These are phyloP conservation scores for Tinea trinotella DNA, from an alignment of 2,888 invertebrate species.

Conservation along the genomic window DNA sequence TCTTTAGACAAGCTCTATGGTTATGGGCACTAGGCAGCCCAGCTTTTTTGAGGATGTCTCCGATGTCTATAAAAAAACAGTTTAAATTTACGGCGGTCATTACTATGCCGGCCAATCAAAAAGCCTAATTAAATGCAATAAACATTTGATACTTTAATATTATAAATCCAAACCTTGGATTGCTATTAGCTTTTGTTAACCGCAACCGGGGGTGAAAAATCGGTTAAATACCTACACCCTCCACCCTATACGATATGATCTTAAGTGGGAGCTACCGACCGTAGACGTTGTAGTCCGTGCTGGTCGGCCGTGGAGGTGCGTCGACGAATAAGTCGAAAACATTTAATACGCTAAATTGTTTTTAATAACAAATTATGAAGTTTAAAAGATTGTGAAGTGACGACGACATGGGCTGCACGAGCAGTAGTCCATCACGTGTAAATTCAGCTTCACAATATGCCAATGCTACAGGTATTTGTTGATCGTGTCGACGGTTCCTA, in stretches of 20 bases:
- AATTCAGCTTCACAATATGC: constrained; percentile 29
- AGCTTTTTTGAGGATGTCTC: no score
- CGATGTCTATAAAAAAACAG: no score
- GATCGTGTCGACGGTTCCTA: not conserved
- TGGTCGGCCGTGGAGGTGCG: constrained; percentile 6
- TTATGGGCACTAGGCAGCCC: no score
- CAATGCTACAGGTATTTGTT: constrained; percentile 40
- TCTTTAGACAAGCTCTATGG: no score
- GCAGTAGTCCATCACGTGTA: constrained; percentile 52
- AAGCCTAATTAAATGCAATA: no score
- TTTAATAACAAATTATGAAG: not conserved
- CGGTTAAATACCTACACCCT: constrained; percentile 18
- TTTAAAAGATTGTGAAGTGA: not conserved
- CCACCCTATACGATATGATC: constrained; percentile 18
- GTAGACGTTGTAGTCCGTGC: constrained; percentile 7
- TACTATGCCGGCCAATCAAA: no score
- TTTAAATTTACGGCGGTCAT: no score
- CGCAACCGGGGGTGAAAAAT: constrained; percentile 18
- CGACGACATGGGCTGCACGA: constrained; percentile 57
- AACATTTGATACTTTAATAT: no score
- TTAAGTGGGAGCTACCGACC: constrained; percentile 1
- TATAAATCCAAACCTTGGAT: constrained; percentile 4
- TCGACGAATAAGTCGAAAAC: not conserved
- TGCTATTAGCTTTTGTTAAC: not conserved
- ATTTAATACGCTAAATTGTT: not conserved